Percentiles rank a stretch among this genome's conserved stretches.
Conservation (phyloP, 1,140 invertebrate species). For the Nymphalis io region DNA sequence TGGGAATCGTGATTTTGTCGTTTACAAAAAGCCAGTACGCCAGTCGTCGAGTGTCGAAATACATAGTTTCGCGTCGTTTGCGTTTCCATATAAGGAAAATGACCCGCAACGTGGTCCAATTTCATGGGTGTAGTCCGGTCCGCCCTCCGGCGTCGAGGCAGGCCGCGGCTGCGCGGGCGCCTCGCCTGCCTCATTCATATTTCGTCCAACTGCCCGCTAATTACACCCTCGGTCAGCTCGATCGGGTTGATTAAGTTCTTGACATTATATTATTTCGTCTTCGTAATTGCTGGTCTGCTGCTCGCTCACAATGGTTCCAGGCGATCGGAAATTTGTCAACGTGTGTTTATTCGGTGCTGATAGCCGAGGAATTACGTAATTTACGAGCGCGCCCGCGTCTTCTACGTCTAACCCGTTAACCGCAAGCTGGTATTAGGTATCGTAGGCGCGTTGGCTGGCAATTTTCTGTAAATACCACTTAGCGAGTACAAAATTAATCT, state of each 20-base stretch:
- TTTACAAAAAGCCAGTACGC: conserved; percentile 45
- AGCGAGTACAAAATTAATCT: conserved; percentile 19
- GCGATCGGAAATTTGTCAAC: conserved; percentile 15
- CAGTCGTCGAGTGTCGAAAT: conserved; percentile 13
- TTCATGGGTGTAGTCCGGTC: conserved; percentile 32
- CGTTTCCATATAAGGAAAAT: conserved; percentile 25
- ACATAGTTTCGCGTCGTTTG: conserved; percentile 24
- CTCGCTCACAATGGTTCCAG: conserved; percentile 10
- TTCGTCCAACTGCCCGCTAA: conserved; percentile 68
- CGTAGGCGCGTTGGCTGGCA: conserved; percentile 15
- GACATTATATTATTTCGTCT: conserved; percentile 53
- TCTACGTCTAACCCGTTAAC: conserved; percentile 6
- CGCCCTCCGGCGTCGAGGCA: conserved; percentile 47
- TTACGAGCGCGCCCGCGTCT: conserved; percentile 16
- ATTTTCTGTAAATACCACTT: conserved; percentile 26
- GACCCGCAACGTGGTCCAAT: conserved; percentile 10
- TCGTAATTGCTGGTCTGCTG: conserved; percentile 33
- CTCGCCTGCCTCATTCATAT: conserved; percentile 61
- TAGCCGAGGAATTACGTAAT: conserved; percentile 11
- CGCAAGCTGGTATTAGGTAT: conserved; percentile 12
- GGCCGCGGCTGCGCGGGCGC: conserved; percentile 50
- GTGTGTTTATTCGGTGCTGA: conserved; percentile 1
- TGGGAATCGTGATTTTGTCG: conserved; percentile 35
- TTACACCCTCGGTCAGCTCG: conserved; percentile 54
- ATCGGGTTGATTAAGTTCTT: conserved; percentile 69